Percentiles rank a stretch among this genome's conserved stretches.
Evolutionary conservation across 2,113 vertebrate species (phyloP).

Genomic region (Podocnemis expansa): DNA sequence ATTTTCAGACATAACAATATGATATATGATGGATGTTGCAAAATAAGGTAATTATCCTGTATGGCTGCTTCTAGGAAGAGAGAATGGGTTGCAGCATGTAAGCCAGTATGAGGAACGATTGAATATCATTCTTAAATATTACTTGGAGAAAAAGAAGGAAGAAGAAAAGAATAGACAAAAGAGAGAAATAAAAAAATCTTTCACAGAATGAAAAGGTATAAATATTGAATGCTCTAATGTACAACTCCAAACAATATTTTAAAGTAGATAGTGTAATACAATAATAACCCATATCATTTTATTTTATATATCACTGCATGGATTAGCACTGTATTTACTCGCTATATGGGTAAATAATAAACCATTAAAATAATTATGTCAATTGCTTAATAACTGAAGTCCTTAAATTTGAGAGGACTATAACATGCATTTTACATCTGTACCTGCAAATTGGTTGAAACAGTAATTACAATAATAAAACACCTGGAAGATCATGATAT

Average conservation of each 20-base stretch:
- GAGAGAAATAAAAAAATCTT: background rate
- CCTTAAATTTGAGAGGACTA: background rate
- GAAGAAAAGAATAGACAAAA: slow-evolving; percentile 49
- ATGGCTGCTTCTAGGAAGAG: slow-evolving; percentile 62
- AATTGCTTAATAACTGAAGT: background rate
- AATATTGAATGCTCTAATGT: background rate
- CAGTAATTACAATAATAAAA: no score
- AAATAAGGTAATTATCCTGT: background rate
- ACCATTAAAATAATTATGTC: background rate
- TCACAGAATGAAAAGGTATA: background rate
- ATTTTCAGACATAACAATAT: background rate
- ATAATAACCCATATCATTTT: background rate
- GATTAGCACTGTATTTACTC: background rate
- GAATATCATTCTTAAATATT: slow-evolving; percentile 65
- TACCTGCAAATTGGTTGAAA: rapidly evolving
- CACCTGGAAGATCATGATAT: background rate
- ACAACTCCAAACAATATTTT: background rate
- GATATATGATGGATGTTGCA: background rate
- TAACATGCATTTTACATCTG: no score
- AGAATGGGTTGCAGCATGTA: slow-evolving; percentile 77
- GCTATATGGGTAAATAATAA: background rate
- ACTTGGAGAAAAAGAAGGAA: slow-evolving; percentile 64
- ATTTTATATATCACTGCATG: background rate
- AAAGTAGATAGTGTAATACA: background rate
- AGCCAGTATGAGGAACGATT: slow-evolving; percentile 74